Percentiles rank a stretch among this genome's conserved stretches.
phyloP scores from a whole-genome alignment of 2,888 invertebrate species.

The Cyclophora punctaria region DNA sequence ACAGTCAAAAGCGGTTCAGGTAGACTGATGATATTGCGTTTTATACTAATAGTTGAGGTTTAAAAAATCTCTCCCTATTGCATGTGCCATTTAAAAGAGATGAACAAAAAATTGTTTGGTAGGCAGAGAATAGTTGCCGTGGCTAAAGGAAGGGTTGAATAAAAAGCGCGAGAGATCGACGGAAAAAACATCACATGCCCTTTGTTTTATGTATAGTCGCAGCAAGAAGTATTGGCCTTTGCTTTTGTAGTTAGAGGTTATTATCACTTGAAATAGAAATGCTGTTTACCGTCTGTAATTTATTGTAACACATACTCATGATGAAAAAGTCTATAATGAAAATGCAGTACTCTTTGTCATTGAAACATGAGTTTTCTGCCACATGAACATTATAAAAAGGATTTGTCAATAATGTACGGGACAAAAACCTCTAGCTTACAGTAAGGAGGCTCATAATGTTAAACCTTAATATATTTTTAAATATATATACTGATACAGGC shows the following conservation, averaged over 20 bases:
- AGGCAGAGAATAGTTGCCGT: conserved; percentile 64
- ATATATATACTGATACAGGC: conserved; percentile 8
- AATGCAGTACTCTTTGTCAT: too few relatives aligned
- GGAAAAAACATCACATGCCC: conserved; percentile 57
- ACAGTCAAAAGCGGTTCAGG: conserved; percentile 51
- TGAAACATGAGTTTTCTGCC: too few relatives aligned
- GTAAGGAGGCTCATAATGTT: too few relatives aligned
- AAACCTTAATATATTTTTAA: too few relatives aligned
- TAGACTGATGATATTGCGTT: conserved; percentile 70
- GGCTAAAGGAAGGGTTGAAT: conserved; percentile 64
- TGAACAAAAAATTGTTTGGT: conserved; percentile 58
- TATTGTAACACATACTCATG: too few relatives aligned
- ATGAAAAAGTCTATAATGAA: too few relatives aligned
- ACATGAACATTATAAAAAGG: too few relatives aligned
- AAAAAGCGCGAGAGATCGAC: conserved; percentile 42
- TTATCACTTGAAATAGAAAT: too few relatives aligned
- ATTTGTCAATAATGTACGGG: too few relatives aligned
- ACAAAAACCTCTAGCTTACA: too few relatives aligned
- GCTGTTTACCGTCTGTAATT: too few relatives aligned
- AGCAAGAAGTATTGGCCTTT: conserved; percentile 25
- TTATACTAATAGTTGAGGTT: conserved; percentile 50
- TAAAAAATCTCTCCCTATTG: conserved; percentile 61
- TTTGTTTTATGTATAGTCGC: conserved; percentile 34
- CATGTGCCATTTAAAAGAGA: conserved; percentile 73
- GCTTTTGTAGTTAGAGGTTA: too few relatives aligned